phyloP scores from a whole-genome alignment of 2,888 invertebrate species.

The Stegana nigrithorax region DNA sequence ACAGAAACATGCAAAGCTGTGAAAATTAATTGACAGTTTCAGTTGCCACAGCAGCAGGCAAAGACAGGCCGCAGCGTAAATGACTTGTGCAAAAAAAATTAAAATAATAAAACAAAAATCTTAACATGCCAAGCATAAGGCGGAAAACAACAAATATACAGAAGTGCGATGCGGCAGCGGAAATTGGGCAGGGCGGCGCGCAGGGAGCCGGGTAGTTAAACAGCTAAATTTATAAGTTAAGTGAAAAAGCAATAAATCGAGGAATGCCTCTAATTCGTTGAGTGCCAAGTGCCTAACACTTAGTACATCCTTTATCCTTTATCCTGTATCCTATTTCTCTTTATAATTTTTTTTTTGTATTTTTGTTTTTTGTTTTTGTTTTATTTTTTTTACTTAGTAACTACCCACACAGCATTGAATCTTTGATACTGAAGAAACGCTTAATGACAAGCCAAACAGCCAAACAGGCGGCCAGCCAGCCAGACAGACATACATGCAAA shows the following conservation, averaged over 20 bases:
- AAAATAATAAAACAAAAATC: conserved; percentile 1
- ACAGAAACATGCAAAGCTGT: conserved; percentile 21
- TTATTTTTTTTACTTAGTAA: conserved; percentile 23
- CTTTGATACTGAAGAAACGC: conserved; percentile 27
- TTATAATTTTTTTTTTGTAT: no score
- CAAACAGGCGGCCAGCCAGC: no score
- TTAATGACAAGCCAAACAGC: conserved; percentile 16
- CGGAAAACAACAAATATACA: background rate
- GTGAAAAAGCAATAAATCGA: conserved; percentile 7
- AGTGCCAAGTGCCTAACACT: background rate
- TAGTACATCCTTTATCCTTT: no score
- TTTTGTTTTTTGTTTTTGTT: no score
- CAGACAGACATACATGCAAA: conserved; percentile 23
- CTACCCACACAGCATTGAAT: conserved; percentile 50
- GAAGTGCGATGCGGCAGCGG: no score
- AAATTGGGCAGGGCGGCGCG: no score
- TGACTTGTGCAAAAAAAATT: no score
- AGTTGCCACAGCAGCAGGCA: no score
- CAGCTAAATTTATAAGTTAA: background rate
- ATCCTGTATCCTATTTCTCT: no score
- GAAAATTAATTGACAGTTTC: no score
- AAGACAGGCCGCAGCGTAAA: no score
- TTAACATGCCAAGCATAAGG: background rate
- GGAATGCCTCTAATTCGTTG: conserved; percentile 27
- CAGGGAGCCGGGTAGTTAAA: background rate